phyloP scores from a whole-genome alignment of 2,797 vertebrate species.

The Staurois parvus region DNA sequence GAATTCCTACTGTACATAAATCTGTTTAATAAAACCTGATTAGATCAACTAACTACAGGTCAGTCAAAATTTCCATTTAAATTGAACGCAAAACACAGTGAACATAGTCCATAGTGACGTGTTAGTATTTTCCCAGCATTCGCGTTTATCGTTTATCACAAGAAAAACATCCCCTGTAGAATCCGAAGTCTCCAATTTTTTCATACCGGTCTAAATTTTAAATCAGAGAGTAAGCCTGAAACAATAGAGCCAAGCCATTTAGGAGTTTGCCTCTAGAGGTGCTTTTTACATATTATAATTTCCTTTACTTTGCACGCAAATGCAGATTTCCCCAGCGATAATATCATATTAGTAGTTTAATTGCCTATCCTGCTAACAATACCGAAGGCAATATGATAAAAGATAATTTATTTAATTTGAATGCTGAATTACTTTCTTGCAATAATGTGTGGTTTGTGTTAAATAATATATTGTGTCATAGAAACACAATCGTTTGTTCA shows the following conservation, averaged over 20 bases:
- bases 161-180: constrained; percentile 19
- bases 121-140: constrained; percentile 31
- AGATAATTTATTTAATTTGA: constrained; percentile 67
- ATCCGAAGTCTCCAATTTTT: constrained; percentile 31
- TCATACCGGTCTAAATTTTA: constrained; percentile 17
- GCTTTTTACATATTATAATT: constrained; percentile 36
- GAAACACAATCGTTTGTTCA: constrained; percentile 66
- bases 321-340: constrained; percentile 58
- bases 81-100: constrained; percentile 32
- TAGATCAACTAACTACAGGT: constrained; percentile 50
- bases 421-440: constrained; percentile 65
- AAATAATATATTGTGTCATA: constrained; percentile 67
- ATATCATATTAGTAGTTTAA: constrained; percentile 57
- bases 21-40: constrained; percentile 41
- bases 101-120: constrained; percentile 35
- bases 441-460: constrained; percentile 68
- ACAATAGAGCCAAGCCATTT: constrained; percentile 48
- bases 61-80: constrained; percentile 49
- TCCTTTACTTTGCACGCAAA: constrained; percentile 61
- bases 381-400: constrained; percentile 59
- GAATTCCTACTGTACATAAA: constrained; percentile 38
- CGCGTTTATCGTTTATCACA: constrained; percentile 30
- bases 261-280: constrained; percentile 38
- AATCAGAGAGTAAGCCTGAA: constrained; percentile 37
- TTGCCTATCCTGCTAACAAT: constrained; percentile 56